These are phyloP conservation scores for Campoplex nolae DNA, from an alignment of 2,888 invertebrate genomes.

Conservation along the genomic window DNA sequence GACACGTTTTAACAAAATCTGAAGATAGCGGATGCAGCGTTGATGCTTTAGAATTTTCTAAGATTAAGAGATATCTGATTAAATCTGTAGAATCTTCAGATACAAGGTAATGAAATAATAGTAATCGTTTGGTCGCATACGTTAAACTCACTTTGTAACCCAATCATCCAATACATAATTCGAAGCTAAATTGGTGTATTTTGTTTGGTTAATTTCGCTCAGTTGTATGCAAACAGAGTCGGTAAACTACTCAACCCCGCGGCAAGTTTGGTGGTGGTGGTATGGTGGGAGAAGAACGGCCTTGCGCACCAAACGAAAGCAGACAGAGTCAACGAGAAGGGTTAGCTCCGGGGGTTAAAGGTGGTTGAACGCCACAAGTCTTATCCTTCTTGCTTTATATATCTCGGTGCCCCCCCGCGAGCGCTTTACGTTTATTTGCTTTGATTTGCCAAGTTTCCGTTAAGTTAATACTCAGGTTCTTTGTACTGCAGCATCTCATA, in stretches of 20 bases:
- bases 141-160: conserved; percentile 46
- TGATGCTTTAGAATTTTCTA: not conserved
- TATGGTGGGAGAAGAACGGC: conserved; percentile 48
- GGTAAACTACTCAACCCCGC: conserved; percentile 47
- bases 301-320: conserved; percentile 52
- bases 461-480: conserved; percentile 81
- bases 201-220: conserved; percentile 62
- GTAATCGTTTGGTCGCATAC: not conserved
- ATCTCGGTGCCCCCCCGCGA: conserved; percentile 79
- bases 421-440: conserved; percentile 83
- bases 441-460: conserved; percentile 83
- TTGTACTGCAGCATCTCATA: conserved; percentile 60
- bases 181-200: conserved; percentile 52
- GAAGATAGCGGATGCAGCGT: not conserved
- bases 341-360: conserved; percentile 22
- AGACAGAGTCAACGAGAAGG: conserved; percentile 21
- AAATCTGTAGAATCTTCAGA: not conserved
- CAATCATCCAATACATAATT: conserved; percentile 65
- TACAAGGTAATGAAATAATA: not conserved
- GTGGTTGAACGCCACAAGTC: conserved; percentile 46
- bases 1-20: not conserved
- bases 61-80: not conserved
- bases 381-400: conserved; percentile 20
- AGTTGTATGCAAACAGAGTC: conserved; percentile 64
- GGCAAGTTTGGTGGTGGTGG: conserved; percentile 56